Percentiles rank a stretch among this genome's conserved stretches.
Conservation (phyloP, 2,797 vertebrate species). For the Novumbra hubbsi region DNA sequence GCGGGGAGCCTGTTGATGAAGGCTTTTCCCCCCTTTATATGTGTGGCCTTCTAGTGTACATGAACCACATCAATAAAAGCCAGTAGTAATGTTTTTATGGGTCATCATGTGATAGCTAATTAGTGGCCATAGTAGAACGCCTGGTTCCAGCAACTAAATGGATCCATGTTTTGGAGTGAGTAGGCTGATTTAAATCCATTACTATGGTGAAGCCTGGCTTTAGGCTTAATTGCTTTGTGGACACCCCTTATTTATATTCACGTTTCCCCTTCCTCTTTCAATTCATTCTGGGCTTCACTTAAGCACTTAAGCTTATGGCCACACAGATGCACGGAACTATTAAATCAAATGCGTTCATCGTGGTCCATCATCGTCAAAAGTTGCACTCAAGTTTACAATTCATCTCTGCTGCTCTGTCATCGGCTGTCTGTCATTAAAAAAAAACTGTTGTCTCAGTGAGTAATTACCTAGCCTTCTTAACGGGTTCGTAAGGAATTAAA, state of each 20-base stretch:
- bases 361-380: neutral
- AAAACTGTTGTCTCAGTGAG: neutral
- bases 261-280: neutral
- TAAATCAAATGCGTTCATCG: neutral
- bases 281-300: neutral
- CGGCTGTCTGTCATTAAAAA: neutral
- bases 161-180: neutral
- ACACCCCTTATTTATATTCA: neutral
- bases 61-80: conserved; percentile 1
- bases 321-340: neutral
- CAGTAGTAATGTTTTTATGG: neutral
- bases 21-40: neutral
- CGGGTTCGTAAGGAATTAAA: no score
- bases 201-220: neutral
- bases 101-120: neutral
- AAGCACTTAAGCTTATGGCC: neutral
- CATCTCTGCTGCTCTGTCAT: neutral
- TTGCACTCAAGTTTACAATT: neutral
- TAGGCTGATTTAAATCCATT: neutral
- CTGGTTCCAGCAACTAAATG: neutral
- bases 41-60: neutral
- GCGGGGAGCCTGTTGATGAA: no score
- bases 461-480: neutral
- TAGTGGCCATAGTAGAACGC: neutral
- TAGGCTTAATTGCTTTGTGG: neutral